Conservation (phyloP, 2,888 invertebrate genomes). For the Sphaeridia pumilis region DNA sequence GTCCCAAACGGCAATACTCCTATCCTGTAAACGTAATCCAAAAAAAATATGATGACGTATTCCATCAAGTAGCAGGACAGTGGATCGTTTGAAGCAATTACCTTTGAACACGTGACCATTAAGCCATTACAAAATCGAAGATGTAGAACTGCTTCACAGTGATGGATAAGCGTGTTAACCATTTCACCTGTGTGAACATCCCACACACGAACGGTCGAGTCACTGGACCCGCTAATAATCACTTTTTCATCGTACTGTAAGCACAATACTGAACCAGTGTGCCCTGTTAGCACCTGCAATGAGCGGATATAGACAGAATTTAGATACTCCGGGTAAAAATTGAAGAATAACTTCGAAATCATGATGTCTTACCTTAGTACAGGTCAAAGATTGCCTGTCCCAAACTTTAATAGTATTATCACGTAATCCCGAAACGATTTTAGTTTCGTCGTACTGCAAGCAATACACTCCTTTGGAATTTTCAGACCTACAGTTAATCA, state of each 20-base stretch:
- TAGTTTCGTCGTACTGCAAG: constrained; percentile 96
- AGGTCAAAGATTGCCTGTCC: constrained; percentile 89
- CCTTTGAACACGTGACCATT: constrained; percentile 99
- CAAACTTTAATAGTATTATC: constrained; percentile 99
- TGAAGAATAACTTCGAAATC: not conserved
- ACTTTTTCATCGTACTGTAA: constrained; percentile 98
- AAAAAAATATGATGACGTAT: constrained; percentile 3
- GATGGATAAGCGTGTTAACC: constrained; percentile 97
- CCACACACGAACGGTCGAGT: constrained; percentile 98
- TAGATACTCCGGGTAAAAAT: not conserved
- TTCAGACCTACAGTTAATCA: constrained; percentile 97
- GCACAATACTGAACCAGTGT: constrained; percentile 97
- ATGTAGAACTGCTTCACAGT: constrained; percentile 98
- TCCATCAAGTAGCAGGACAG: too few species aligned
- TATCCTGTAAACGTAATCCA: constrained; percentile 69
- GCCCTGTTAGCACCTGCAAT: constrained; percentile 62
- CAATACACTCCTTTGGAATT: constrained; percentile 99
- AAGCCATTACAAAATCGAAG: constrained; percentile 96
- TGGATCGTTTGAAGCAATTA: constrained; percentile 43
- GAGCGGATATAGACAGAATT: not conserved
- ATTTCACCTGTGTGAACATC: constrained; percentile 90
- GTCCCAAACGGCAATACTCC: constrained; percentile 99
- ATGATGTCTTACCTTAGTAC: constrained; percentile 57
- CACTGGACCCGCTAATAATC: constrained; percentile 95
- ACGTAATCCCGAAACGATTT: constrained; percentile 94